Evolutionary conservation across 2,888 invertebrate species (phyloP).

Genomic region (Acrobeloides nanus): DNA sequence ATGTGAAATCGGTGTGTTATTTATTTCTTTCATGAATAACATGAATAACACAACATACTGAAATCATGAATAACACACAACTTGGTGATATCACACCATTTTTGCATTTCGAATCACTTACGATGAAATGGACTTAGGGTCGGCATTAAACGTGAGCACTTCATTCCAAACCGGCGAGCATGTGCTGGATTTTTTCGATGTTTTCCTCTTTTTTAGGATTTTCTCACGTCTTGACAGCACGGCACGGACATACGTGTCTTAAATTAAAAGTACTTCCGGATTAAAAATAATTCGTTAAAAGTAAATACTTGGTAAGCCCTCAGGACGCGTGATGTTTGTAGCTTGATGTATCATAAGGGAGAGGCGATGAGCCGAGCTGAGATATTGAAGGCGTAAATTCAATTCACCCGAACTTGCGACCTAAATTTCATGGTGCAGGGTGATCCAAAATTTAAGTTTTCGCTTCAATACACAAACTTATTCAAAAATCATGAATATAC

Average conservation of each 20-base stretch:
- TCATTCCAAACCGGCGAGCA: constrained; percentile 61
- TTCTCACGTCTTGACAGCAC: too few species aligned
- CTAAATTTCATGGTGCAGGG: too few species aligned
- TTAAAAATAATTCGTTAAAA: background rate
- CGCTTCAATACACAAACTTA: too few species aligned
- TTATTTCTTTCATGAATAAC: too few species aligned
- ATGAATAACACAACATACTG: too few species aligned
- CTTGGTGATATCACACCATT: too few species aligned
- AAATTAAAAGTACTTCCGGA: constrained; percentile 2
- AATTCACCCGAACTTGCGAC: constrained; percentile 55
- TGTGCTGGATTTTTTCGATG: constrained; percentile 51
- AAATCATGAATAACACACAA: too few species aligned
- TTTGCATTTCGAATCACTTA: too few species aligned
- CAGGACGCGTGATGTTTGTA: constrained; percentile 54
- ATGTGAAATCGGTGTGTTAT: too few species aligned
- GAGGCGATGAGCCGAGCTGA: constrained; percentile 60
- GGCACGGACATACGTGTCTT: too few species aligned
- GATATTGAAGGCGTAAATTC: constrained; percentile 60
- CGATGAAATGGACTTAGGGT: constrained; percentile 17
- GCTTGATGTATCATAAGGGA: constrained; percentile 62
- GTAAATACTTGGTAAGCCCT: constrained; percentile 3
- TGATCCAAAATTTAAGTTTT: too few species aligned
- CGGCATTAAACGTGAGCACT: constrained; percentile 55
- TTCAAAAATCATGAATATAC: too few species aligned
- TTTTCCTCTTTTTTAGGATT: constrained; percentile 59